Base-by-base conservation (phyloP, 2,797 vertebrate genomes). In the Limosa lapponica region DNA sequence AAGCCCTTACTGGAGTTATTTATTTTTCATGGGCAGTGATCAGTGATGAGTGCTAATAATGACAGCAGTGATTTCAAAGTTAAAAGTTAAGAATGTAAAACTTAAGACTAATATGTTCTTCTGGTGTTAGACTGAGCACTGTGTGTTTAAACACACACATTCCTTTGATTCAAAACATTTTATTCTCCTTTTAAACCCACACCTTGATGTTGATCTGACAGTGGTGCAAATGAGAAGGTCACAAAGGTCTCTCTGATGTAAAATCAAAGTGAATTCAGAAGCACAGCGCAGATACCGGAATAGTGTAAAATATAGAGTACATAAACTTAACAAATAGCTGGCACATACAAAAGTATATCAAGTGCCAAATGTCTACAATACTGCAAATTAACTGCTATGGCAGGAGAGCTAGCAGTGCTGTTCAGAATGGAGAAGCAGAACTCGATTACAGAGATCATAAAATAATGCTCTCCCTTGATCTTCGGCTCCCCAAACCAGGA, bases 211-310 rank as follows among this genome's bases (percentile, higher is more conserved):
- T 6, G 36, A 55, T 86, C 75, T 89, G 72, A 74, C 37, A 81
- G 92, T 69, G 75, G 69, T 93, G 87, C 67, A 96, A 96, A 93
- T 95, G 34, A 93, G 91, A 70, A 61, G 85, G 93, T 79, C 72
- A 59, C 43, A 88, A 46, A 89, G 82, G 70, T 90, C 39, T 69
- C 82, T 94, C 80, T 90, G 91, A 90, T 87, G 89, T 91, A 79
- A 95, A 96, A 95, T 90, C 96, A 88, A 93, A 93, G 66, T n/a
- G 77, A 90, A 82, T 88, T 90, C 91, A 87, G 93, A 85, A 34
- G 14, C 59, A 34, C 0, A 2, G 36, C 36, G 67, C 39, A 59
- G 90, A 46, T 85, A 37, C 48, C 37, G 25, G 43, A 62, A 71
- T 25, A 34, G 70, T 25, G 55, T 62, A 87, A 86, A 91, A 72